Evolutionary conservation across 2,113 vertebrate genomes (phyloP), one percentile per base, ranked within the genome.

Genomic region (Hyla sarda): DNA sequence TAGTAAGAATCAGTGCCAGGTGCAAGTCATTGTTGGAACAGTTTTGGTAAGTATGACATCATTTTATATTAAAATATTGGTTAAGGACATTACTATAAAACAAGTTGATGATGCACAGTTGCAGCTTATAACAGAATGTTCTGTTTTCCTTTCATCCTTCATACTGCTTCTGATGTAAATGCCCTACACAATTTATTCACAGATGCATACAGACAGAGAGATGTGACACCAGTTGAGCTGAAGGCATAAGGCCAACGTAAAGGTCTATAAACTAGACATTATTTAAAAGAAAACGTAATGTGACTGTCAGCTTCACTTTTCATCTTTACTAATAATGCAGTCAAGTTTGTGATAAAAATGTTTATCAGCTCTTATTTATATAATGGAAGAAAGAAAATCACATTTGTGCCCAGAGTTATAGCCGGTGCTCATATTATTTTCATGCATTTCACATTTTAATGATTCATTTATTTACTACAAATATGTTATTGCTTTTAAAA

Each of bases 231-330:
- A 23, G 62, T 56, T 32, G 23, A 74, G 30, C 50, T 83, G 45
- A 65, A 84, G 72, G 54, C 73, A 76, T 54, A 32, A 77, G 41
- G 41, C 56, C 56, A 78, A 69, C 47, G 10, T 67, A 67, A 67
- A 78, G 74, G 52, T 85, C 83, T 78, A 78, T 85, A 78, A 85
- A 54, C 45, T 25, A 69, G 75, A 85, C 28, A 54, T 54, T 85
- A 69, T 85, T 79, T 23, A 34, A 67, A 32, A 62, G 37, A 77
- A 47, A 84, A 47, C 73, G 50, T 65, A 84, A 84, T 84, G 56
- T 76, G 72, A 16, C 83, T 84, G 83, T 84, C 73, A 84, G 56
- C n/a, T 84, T 47, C 73, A 76, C 72, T 76, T 84, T 62, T 41
- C 71, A 58, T 60, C 82, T 84, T 32, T 62, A 25, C 54, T 75